Base-by-base conservation (phyloP, 2,888 invertebrate species). In the Itoplectis maculator region DNA sequence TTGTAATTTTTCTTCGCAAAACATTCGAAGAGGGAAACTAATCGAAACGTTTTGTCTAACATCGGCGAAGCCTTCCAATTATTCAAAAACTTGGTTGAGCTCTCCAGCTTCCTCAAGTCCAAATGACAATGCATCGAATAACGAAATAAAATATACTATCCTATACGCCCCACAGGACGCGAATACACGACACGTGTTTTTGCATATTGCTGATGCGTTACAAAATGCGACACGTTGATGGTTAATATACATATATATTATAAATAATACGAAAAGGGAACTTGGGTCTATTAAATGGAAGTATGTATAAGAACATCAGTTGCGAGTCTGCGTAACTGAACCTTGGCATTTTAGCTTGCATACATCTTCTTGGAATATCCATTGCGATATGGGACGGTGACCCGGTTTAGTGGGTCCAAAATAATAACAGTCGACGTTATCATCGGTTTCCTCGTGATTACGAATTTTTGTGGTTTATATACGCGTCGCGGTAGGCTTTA, bases 401-500 rank as follows among this genome's bases (percentile, higher is more conserved):
- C n/a, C n/a, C n/a, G n/a, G n/a, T n/a, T n/a, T n/a, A n/a, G n/a
- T n/a, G n/a, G n/a, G n/a, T n/a, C n/a, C n/a, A n/a, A n/a, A n/a
- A n/a, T n/a, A n/a, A n/a, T n/a, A n/a, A n/a, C n/a, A 72, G 59
- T 59, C 63, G 61, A n/a, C 3, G 75, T 45, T 42, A 37, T 20
- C 6, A 49, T 51, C 45, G 4, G n/a, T 61, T 18, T n/a, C 70
- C 73, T 91, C 90, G 93, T 73, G 90, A 88, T 81, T 93, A 93
- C 88, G 95, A 93, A 91, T 97, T 97, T 92, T 97, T 97, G 89
- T n/a, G 97, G 96, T 93, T 98, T 98, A 93, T 98, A 98, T 83
- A 98, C n/a, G n/a, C 98, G 89, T 97, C 98, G 93, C 99, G 99
- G 94, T 99, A 99, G 89, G 99, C 98, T 92, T 99, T 99, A 80